Conservation (phyloP, 2,797 vertebrate species). For the Rhyacichthys aspro region DNA sequence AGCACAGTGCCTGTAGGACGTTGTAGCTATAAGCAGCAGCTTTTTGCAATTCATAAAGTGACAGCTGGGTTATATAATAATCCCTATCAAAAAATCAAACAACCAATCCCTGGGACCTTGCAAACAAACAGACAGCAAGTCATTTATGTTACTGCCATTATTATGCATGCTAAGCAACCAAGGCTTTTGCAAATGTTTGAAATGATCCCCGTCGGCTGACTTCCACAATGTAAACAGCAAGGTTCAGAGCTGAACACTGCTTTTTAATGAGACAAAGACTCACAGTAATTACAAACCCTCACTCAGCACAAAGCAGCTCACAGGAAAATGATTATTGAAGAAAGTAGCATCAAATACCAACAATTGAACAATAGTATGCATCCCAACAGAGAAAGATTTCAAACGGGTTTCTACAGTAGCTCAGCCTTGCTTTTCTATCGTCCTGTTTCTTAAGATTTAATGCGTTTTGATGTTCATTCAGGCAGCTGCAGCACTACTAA, state of each 20-base stretch:
- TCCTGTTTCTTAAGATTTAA: slow-evolving; percentile 62
- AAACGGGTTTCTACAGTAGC: slow-evolving; percentile 57
- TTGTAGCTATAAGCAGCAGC: slow-evolving; percentile 1
- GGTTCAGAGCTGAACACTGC: slow-evolving; percentile 37
- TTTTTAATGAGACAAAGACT: slow-evolving; percentile 71
- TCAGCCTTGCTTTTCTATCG: slow-evolving; percentile 49
- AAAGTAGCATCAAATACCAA: slow-evolving; percentile 54
- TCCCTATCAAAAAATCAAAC: slow-evolving; percentile 20
- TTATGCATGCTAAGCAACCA: slow-evolving; percentile 40
- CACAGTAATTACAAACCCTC: slow-evolving; percentile 58
- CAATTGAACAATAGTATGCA: slow-evolving; percentile 5
- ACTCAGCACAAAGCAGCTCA: slow-evolving; percentile 57
- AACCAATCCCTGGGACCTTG: slow-evolving; percentile 15
- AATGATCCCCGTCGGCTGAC: slow-evolving; percentile 46
- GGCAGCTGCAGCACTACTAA: slow-evolving; percentile 39
- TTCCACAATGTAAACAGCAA: slow-evolving; percentile 51
- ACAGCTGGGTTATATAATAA: slow-evolving; percentile 19
- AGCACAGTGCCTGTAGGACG: not conserved
- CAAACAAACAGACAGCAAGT: slow-evolving; percentile 36
- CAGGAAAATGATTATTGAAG: slow-evolving; percentile 55
- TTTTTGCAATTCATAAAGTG: slow-evolving; percentile 23
- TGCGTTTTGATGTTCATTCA: slow-evolving; percentile 57
- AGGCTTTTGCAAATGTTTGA: slow-evolving; percentile 54
- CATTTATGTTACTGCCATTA: slow-evolving; percentile 27
- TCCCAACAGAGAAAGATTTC: slow-evolving; percentile 54